A percentile compares a stretch with the other conserved stretches of the same genome.
Conservation (phyloP, 2,888 invertebrate genomes). For the Drosophila mimica region DNA sequence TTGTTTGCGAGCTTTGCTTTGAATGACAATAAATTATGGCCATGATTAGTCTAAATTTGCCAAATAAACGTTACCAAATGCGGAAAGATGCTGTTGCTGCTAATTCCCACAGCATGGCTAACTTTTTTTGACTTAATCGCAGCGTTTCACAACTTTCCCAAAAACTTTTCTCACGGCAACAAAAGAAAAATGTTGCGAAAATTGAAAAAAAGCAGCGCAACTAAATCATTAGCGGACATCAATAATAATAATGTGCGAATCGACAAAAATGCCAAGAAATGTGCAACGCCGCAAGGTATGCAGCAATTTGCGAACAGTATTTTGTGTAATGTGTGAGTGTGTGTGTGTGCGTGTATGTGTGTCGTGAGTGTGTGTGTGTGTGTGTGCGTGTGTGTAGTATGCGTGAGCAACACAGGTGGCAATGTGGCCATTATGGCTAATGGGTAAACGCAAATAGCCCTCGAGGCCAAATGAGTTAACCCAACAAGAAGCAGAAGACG, state of each 20-base stretch:
- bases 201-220: constrained; percentile 55
- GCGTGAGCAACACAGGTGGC: constrained; percentile 77
- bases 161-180: constrained; percentile 62
- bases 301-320: constrained; percentile 30
- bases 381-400: constrained; percentile 28
- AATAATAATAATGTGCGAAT: constrained; percentile 39
- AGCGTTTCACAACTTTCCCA: constrained; percentile 47
- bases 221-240: constrained; percentile 56
- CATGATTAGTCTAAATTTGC: constrained; percentile 79
- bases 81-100: constrained; percentile 48
- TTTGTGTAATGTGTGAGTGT: constrained; percentile 6
- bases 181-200: constrained; percentile 44
- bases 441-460: constrained; percentile 64
- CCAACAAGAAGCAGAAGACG: constrained; percentile 66
- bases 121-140: constrained; percentile 8
- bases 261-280: constrained; percentile 42
- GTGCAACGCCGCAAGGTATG: constrained; percentile 68
- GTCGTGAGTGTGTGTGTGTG: constrained; percentile 10
- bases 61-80: constrained; percentile 45
- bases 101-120: constrained; percentile 30
- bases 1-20: constrained; percentile 54
- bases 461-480: constrained; percentile 76
- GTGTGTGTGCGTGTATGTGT: constrained; percentile 13
- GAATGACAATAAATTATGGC: constrained; percentile 81
- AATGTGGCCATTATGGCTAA: constrained; percentile 80